Evolutionary conservation across 2,888 invertebrate species (phyloP), one percentile per base, ranked within the genome.

Genomic region (Scaptomyza tumidula): DNA sequence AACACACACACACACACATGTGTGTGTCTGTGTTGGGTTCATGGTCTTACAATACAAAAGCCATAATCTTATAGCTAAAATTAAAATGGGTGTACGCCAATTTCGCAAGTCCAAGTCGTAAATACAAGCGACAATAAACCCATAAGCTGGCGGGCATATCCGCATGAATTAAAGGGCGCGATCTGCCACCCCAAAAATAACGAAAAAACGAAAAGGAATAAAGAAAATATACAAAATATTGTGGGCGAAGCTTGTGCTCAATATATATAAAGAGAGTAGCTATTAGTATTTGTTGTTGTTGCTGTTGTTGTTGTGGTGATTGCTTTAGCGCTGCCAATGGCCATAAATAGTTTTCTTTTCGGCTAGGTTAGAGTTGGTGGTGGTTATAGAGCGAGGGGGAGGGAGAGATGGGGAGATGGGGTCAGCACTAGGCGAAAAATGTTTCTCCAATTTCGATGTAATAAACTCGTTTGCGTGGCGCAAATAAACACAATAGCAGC

Each of bases 51-150:
- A 70, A 65, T 70, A 64, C 65, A 74, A 80, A 82, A 70, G 70
- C 88, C 72, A 86, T 86, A 88, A 88, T 86, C 80, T 88, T 69
- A 71, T 73, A 57, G 83, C 88, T 68, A 77, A 83, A 85, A 87
- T 77, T 82, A 82, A 82, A 87, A 82, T 83, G 83, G 77, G 86
- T 78, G 63, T 87, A 72, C 69, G 86, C 88, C 88, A 85, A 87
- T 87, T 87, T 85, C 77, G 66, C 50, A 64, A 63, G 86, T 69
- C 69, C 80, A 75, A 75, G 73, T 88, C 84, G 80, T 88, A 83
- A 82, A 84, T 83, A 78, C 50, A 71, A 88, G 70, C 80, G 75
- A 65, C 72, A 83, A 86, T 84, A 88, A 88, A 86, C 81, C 86
- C 86, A 80, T 86, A 88, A 88, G 86, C 87, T 73, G 67, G 61